These are phyloP conservation scores for Seira sanloemensis DNA, from an alignment of 2,888 invertebrate species.

Conservation along the genomic window DNA sequence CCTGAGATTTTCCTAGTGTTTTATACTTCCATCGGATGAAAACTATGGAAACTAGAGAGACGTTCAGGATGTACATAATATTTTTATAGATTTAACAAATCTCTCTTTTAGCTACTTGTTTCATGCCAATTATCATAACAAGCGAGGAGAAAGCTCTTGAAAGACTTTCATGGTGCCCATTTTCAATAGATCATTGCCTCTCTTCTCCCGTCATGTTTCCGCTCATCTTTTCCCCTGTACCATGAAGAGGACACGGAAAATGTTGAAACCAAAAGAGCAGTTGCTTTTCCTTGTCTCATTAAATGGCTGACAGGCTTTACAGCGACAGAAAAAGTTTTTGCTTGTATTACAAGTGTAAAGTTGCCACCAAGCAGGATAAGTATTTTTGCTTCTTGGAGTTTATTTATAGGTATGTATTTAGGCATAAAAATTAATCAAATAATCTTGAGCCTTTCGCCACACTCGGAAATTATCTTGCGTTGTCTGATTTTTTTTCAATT, in stretches of 20 bases:
- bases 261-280: not conserved
- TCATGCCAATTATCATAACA: not conserved
- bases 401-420: not conserved
- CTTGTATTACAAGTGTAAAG: not conserved
- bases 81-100: no score
- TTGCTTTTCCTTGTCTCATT: conserved; percentile 24
- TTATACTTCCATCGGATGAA: no score
- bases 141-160: not conserved
- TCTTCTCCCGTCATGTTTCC: not conserved
- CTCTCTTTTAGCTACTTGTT: not conserved
- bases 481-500: not conserved
- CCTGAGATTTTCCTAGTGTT: conserved; percentile 32
- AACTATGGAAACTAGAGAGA: no score
- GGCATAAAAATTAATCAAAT: not conserved
- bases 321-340: conserved; percentile 1
- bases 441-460: not conserved
- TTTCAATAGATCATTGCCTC: not conserved
- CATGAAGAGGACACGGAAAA: no score
- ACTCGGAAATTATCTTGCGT: not conserved
- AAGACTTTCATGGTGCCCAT: not conserved
- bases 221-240: no score
- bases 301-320: conserved; percentile 23
- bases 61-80: no score
- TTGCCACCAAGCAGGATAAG: conserved; percentile 16
- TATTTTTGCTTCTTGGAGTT: conserved; percentile 19